These are phyloP conservation scores for Nasonia giraulti DNA, from an alignment of 1,140 invertebrate genomes.

Conservation along the genomic window DNA sequence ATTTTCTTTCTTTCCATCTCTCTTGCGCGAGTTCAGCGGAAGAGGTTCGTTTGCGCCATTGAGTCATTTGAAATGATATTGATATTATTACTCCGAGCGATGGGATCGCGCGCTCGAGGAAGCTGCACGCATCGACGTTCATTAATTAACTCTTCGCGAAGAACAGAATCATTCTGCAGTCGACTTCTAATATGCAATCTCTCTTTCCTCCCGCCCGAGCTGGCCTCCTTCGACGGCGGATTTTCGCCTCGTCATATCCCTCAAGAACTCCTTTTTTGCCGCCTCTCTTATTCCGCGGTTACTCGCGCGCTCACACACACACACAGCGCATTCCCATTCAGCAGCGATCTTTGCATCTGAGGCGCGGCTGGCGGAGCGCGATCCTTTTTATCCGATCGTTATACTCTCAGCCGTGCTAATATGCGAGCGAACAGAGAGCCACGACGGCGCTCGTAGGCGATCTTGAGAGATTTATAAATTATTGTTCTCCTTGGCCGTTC, in stretches of 20 bases:
- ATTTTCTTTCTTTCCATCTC: not conserved
- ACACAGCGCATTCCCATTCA: not conserved
- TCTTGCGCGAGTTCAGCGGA: not conserved
- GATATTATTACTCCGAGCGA: conserved; percentile 32
- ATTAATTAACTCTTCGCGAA: conserved; percentile 30
- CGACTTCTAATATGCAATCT: too few relatives aligned
- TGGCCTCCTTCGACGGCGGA: not conserved
- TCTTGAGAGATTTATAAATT: conserved; percentile 68
- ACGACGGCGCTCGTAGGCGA: conserved; percentile 57
- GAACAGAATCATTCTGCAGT: not conserved
- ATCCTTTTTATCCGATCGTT: not conserved
- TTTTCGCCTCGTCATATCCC: conserved; percentile 31
- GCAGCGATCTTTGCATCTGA: not conserved
- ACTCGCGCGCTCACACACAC: not conserved
- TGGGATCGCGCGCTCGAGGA: not conserved
- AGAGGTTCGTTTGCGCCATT: conserved; percentile 56
- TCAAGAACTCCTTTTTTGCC: conserved; percentile 3
- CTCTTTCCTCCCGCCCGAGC: too few relatives aligned
- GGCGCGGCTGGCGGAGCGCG: not conserved
- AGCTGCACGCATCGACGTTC: conserved; percentile 7
- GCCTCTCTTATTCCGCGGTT: not conserved
- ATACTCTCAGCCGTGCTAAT: too few relatives aligned
- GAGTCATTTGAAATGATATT: conserved; percentile 58
- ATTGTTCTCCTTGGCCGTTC: conserved; percentile 65
- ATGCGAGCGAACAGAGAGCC: conserved; percentile 42